Conservation (phyloP, 2,888 invertebrate species). For the Drosophila nr. perissopoda region DNA sequence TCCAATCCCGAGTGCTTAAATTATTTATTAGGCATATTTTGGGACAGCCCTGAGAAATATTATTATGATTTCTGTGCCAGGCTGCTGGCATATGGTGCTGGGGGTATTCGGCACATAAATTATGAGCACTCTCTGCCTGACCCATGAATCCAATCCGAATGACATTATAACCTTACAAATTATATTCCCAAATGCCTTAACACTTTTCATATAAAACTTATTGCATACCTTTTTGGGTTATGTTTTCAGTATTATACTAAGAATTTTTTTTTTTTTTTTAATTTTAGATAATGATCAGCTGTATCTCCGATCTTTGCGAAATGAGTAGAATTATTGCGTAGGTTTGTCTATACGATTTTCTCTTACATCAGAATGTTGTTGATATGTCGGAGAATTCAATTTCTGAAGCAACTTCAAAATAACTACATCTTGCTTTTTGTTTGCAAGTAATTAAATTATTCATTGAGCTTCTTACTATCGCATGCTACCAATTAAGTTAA, state of each 20-base stretch:
- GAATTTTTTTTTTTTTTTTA: neutral
- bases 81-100: slow-evolving; percentile 55
- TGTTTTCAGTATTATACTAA: neutral
- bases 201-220: neutral
- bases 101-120: slow-evolving; percentile 58
- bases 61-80: slow-evolving; percentile 58
- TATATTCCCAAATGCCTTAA: slow-evolving; percentile 12
- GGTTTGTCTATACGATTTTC: neutral
- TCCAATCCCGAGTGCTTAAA: slow-evolving; percentile 69
- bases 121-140: slow-evolving; percentile 41
- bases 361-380: neutral
- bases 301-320: neutral
- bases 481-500: slow-evolving; percentile 65
- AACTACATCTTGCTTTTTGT: neutral
- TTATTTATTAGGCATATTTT: slow-evolving; percentile 77
- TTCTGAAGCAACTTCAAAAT: neutral
- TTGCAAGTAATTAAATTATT: slow-evolving; percentile 56
- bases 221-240: slow-evolving; percentile 1
- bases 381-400: neutral
- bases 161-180: slow-evolving; percentile 25
- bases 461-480: slow-evolving; percentile 58
- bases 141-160: slow-evolving; percentile 61
- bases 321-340: neutral
- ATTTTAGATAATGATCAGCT: neutral
- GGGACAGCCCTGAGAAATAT: slow-evolving; percentile 69